A percentile compares a stretch with the other conserved stretches of the same genome.
Evolutionary conservation across 2,113 vertebrate species (phyloP).

Genomic region (Halichoeres trimaculatus): DNA sequence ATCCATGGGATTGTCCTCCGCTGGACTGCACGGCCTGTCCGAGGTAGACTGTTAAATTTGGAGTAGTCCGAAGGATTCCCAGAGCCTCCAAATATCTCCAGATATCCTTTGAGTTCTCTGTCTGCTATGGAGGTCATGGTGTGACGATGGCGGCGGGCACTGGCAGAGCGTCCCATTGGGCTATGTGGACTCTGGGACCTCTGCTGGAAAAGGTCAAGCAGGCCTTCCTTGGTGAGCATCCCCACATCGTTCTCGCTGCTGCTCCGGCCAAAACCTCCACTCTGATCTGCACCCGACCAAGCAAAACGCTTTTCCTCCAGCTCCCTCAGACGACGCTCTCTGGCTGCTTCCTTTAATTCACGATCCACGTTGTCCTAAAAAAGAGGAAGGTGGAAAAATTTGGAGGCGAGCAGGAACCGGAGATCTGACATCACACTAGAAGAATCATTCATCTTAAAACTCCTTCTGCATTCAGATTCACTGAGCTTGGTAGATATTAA

Average conservation of each 20-base stretch:
- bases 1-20: slow-evolving; percentile 81
- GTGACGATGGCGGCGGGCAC: slow-evolving; percentile 89
- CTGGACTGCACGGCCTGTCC: slow-evolving; percentile 77
- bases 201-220: slow-evolving; percentile 89
- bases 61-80: slow-evolving; percentile 74
- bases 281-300: slow-evolving; percentile 84
- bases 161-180: slow-evolving; percentile 87
- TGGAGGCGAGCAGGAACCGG: neutral
- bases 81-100: slow-evolving; percentile 83
- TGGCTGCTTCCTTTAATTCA: slow-evolving; percentile 88
- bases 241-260: slow-evolving; percentile 96
- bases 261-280: slow-evolving; percentile 88
- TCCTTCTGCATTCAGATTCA: no score
- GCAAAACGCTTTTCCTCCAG: slow-evolving; percentile 89
- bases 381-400: neutral
- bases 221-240: slow-evolving; percentile 88
- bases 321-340: slow-evolving; percentile 86
- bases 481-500: no score
- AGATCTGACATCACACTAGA: neutral
- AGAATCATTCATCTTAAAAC: no score
- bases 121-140: slow-evolving; percentile 86
- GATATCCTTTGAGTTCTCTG: slow-evolving; percentile 88
- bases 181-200: slow-evolving; percentile 89
- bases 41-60: slow-evolving; percentile 91
- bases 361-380: slow-evolving; percentile 91